phyloP scores from a whole-genome alignment of 2,888 invertebrate genomes.

The Pemphredon lugubris region DNA sequence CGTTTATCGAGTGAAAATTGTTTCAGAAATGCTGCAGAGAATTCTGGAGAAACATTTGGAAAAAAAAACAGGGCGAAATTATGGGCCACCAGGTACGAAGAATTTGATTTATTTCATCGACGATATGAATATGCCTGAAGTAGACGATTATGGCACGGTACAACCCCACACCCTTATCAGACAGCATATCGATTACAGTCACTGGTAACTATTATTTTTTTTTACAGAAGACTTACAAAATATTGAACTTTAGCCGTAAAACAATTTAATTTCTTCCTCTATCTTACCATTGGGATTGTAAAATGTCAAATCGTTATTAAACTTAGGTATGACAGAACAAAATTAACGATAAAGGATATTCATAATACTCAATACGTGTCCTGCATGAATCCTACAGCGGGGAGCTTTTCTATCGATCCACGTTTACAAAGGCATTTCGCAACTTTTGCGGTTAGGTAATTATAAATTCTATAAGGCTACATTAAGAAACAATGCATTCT shows the following conservation, averaged over 20 bases:
- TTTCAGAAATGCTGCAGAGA: constrained; percentile 92
- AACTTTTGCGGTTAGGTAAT: constrained; percentile 91
- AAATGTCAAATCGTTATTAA: not conserved
- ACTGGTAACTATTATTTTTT: constrained; percentile 85
- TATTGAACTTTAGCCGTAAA: not conserved
- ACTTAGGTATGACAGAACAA: constrained; percentile 91
- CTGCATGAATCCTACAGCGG: constrained; percentile 98
- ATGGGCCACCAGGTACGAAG: constrained; percentile 96
- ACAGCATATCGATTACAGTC: constrained; percentile 95
- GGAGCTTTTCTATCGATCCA: constrained; percentile 96
- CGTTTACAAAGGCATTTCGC: constrained; percentile 94
- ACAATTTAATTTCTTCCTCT: too few species aligned
- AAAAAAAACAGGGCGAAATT: constrained; percentile 97
- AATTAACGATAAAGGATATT: constrained; percentile 93
- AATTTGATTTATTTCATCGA: constrained; percentile 96
- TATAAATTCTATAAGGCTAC: too few species aligned
- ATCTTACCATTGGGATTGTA: too few species aligned
- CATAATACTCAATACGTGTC: constrained; percentile 96
- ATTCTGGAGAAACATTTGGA: constrained; percentile 95
- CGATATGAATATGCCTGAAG: constrained; percentile 98
- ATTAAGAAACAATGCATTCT: not conserved
- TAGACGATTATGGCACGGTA: constrained; percentile 96
- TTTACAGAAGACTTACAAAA: constrained; percentile 31
- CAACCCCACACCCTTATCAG: constrained; percentile 96
- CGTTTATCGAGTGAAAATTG: too few species aligned